These are phyloP conservation scores for Eleginops maclovinus DNA, from an alignment of 2,113 vertebrate genomes.

Conservation along the genomic window DNA sequence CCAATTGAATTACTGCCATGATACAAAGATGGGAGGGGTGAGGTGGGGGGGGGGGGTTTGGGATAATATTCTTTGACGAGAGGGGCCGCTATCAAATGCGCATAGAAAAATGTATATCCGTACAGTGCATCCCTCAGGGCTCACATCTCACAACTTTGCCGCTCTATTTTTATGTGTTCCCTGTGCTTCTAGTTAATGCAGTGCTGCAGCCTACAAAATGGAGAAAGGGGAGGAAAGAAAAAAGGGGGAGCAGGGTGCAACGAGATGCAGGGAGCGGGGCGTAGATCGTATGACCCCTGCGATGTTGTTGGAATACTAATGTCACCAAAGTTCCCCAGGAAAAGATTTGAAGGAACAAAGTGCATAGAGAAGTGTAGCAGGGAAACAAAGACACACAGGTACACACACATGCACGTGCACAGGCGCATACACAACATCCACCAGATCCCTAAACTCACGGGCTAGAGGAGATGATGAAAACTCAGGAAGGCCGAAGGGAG, in stretches of 20 bases:
- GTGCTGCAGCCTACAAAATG: constrained; percentile 69
- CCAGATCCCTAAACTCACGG: background rate
- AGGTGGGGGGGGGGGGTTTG: constrained; percentile 12
- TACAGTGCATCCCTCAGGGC: constrained; percentile 68
- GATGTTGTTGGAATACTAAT: constrained; percentile 74
- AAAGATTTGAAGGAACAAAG: constrained; percentile 63
- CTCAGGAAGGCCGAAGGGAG: background rate
- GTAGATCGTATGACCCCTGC: constrained; percentile 67
- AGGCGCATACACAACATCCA: background rate
- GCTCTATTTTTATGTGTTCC: constrained; percentile 81
- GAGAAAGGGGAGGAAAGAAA: constrained; percentile 35
- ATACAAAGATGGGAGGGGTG: constrained; percentile 64
- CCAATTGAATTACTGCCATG: constrained; percentile 78
- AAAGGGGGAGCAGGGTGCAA: background rate
- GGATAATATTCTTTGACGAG: constrained; percentile 75
- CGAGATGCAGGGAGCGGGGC: constrained; percentile 54
- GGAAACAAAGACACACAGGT: background rate
- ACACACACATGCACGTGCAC: background rate
- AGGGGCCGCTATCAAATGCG: constrained; percentile 59
- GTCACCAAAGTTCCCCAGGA: constrained; percentile 56
- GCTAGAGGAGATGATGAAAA: background rate
- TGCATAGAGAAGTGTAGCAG: constrained; percentile 37
- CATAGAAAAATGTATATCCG: constrained; percentile 73
- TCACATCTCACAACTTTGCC: constrained; percentile 77
- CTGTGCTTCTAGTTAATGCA: constrained; percentile 71